Evolutionary conservation across 2,113 vertebrate genomes (phyloP).

Genomic region (Psephotus haematonotus): DNA sequence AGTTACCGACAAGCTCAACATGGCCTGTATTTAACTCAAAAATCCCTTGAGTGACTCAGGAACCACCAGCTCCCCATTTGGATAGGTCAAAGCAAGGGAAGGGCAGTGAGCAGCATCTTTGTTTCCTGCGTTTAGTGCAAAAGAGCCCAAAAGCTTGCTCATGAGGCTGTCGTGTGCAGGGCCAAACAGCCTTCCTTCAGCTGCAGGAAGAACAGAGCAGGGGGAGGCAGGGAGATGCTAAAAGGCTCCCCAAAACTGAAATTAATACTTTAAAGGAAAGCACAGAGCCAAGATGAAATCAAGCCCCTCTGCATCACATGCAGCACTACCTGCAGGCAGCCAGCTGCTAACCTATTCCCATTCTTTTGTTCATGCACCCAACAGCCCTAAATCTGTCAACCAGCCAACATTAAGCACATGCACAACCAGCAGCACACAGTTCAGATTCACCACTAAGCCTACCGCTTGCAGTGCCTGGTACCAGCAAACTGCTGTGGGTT

Average conservation of each 20-base stretch:
- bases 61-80: neutral
- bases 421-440: neutral
- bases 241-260: neutral
- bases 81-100: neutral
- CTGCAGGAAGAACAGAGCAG: neutral
- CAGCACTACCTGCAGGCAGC: neutral
- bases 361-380: neutral
- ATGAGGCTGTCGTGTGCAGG: neutral
- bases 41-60: neutral
- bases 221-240: neutral
- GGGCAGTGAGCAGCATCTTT: neutral
- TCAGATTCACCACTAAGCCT: neutral
- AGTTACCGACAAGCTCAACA: neutral
- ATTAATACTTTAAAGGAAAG: neutral
- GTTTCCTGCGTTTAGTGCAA: neutral
- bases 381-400: neutral
- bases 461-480: neutral
- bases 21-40: neutral
- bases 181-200: neutral
- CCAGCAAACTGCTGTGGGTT: neutral
- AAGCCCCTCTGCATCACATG: rapidly evolving
- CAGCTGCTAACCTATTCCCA: neutral
- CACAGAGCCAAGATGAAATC: neutral
- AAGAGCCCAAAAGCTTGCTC: neutral
- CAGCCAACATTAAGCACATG: neutral